Conservation (phyloP, 2,888 invertebrate genomes). For the Cataglyphis altisquamis region DNA sequence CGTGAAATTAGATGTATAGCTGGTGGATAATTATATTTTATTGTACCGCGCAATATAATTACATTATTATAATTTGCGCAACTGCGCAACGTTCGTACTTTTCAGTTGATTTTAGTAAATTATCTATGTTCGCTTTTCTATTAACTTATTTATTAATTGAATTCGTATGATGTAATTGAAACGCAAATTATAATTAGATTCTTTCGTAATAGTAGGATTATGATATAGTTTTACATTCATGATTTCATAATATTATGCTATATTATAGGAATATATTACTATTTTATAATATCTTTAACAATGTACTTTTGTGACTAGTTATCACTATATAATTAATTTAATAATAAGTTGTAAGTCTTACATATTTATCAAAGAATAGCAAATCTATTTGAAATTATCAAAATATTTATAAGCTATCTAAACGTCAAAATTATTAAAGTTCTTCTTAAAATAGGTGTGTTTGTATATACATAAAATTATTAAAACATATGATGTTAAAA, state of each 20-base stretch:
- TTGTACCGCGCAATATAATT: constrained; percentile 34
- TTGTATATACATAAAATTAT: neutral
- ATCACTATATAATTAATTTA: neutral
- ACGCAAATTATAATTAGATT: constrained; percentile 40
- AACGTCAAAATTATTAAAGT: neutral
- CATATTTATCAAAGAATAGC: neutral
- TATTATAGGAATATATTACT: neutral
- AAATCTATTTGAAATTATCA: neutral
- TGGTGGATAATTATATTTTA: constrained; percentile 45
- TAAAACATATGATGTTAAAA: neutral
- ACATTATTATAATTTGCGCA: constrained; percentile 31
- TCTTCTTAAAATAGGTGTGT: neutral
- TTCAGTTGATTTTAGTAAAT: constrained; percentile 48
- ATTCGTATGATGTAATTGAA: constrained; percentile 41
- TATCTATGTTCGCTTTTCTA: constrained; percentile 48
- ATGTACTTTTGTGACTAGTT: neutral
- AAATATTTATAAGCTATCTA: neutral
- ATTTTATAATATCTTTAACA: neutral
- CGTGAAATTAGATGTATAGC: constrained; percentile 45
- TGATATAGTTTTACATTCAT: neutral
- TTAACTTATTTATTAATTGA: constrained; percentile 55
- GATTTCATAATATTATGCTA: neutral
- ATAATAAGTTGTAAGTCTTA: neutral
- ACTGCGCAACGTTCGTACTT: constrained; percentile 35
- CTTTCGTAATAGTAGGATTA: constrained; percentile 13